Conservation (phyloP, 2,113 vertebrate species). For the Piliocolobus tephrosceles region DNA sequence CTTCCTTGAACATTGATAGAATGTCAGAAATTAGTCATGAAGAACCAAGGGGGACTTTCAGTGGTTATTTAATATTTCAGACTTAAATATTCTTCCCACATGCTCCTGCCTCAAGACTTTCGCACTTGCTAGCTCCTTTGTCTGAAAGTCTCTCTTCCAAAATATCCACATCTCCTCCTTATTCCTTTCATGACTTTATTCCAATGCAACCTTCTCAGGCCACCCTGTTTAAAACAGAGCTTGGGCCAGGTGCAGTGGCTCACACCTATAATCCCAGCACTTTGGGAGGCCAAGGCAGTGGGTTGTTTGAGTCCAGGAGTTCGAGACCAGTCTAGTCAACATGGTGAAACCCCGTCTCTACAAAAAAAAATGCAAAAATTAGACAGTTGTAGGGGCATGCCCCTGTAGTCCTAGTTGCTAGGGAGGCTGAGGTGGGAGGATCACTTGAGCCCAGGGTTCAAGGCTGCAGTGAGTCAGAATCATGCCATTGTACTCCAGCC, state of each 20-base stretch:
- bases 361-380: too few relatives aligned
- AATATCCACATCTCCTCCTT: not conserved
- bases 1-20: not conserved
- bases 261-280: too few relatives aligned
- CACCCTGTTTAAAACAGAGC: not conserved
- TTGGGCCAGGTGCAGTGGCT: not conserved
- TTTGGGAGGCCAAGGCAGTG: too few relatives aligned
- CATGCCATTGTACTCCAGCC: too few relatives aligned
- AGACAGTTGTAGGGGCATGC: too few relatives aligned
- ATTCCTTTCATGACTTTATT: not conserved
- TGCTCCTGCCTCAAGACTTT: not conserved
- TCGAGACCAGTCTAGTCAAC: too few relatives aligned
- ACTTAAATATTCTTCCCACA: not conserved
- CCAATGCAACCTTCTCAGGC: not conserved
- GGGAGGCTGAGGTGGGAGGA: too few relatives aligned
- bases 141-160: not conserved
- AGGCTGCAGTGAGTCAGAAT: too few relatives aligned
- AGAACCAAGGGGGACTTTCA: not conserved
- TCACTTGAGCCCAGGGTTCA: too few relatives aligned
- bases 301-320: too few relatives aligned
- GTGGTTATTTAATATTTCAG: not conserved
- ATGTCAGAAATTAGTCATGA: not conserved
- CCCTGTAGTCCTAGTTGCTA: too few relatives aligned
- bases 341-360: too few relatives aligned
- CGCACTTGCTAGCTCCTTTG: not conserved